A percentile compares a stretch with the other conserved stretches of the same genome.
These are phyloP conservation scores for Palythoa grandiflora DNA, from an alignment of 92 coral and sea anemone species.

Conservation along the genomic window DNA sequence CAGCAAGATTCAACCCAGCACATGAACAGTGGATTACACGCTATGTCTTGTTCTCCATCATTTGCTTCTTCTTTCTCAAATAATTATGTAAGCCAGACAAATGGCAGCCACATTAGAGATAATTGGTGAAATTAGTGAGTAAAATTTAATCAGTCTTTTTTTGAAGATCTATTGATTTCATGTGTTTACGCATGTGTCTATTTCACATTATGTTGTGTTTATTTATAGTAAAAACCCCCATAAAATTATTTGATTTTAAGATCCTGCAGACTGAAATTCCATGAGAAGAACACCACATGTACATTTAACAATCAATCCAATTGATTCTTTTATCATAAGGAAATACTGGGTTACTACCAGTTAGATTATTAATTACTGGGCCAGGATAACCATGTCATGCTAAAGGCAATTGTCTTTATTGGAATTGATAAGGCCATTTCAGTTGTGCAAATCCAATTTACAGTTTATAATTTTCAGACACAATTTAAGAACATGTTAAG, in stretches of 20 bases:
- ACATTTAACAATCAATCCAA: not conserved
- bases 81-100: constrained; percentile 34
- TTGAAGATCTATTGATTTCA: not conserved
- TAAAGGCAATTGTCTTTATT: not conserved
- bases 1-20: constrained; percentile 33
- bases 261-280: not conserved
- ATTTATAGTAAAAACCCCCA: not conserved
- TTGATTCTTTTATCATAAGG: not conserved
- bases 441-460: not conserved
- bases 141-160: constrained; percentile 5
- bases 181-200: constrained; percentile 35
- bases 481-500: not conserved
- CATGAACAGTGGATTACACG: constrained; percentile 28
- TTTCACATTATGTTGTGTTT: constrained; percentile 26
- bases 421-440: not conserved
- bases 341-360: not conserved
- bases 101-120: constrained; percentile 26
- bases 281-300: not conserved
- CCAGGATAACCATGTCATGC: not conserved
- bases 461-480: not conserved
- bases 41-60: constrained; percentile 41
- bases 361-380: not conserved
- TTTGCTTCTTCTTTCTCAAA: constrained; percentile 38
- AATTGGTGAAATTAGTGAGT: constrained; percentile 38
- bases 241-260: not conserved